Base-by-base conservation (phyloP, 2,113 vertebrate species). In the Cyanistes caeruleus region DNA sequence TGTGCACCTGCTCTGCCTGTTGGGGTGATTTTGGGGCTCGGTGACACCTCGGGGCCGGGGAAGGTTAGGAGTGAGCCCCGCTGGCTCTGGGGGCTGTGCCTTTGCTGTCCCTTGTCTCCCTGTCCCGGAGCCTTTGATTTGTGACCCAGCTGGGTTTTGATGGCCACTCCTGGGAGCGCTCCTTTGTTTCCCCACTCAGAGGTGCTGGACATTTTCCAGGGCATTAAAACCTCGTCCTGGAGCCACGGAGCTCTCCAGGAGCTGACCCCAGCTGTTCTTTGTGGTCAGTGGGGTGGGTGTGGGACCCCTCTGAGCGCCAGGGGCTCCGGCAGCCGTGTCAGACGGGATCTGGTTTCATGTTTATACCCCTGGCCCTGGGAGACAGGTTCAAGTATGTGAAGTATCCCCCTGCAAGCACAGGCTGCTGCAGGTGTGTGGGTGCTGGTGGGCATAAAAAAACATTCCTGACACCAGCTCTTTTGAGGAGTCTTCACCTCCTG, bases 341-440 rank as follows among this genome's bases (percentile, higher is more conserved):
- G 84, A 60, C n/a, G 10, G 97, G 98, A 97, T 98, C 97, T 84
- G 95, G 98, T 98, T 98, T 98, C 98, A 95, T 98, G 97, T 98
- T 98, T 98, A 96, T 75, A 95, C 74, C 97, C 93, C 96, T 23
- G 91, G 95, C 97, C 97, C 97, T 97, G 96, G 90, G 97, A 97
- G 97, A 95, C 97, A 97, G 96, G 97, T 98, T 98, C 97, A 98
- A 98, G 98, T 98, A 98, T 98, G 98, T 98, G 94, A 98, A 98
- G 87, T 96, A 98, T 98, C 97, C 24, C 53, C 62, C 97, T 93
- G 92, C 82, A 5, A 96, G 96, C 95, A 8, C 93, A 21, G 69
- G 92, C 96, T 91, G 84, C 96, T 95, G 97, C 98, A 98, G 98
- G 98, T 98, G 97, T 98, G 98, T 93, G 94, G 97, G 96, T 93